These are phyloP conservation scores for Staurois parvus DNA, from an alignment of 2,797 vertebrate species.

Conservation along the genomic window DNA sequence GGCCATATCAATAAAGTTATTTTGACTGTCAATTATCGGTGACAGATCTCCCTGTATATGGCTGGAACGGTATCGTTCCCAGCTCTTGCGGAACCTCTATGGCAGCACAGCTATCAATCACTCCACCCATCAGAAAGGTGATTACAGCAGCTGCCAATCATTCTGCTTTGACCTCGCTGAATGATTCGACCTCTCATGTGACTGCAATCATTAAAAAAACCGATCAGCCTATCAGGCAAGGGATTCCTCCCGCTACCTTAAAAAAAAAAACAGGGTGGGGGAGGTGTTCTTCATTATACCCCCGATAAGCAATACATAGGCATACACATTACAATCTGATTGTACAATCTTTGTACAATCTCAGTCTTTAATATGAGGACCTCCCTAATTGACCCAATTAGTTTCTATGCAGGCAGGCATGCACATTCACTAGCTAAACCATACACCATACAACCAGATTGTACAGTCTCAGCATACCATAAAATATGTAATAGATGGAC, in stretches of 20 bases:
- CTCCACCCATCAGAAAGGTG: not conserved
- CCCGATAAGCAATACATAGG: no score
- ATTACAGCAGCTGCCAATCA: constrained; percentile 22
- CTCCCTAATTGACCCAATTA: no score
- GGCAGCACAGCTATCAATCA: not conserved
- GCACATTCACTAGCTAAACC: no score
- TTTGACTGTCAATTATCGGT: not conserved
- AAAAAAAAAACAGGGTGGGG: not conserved
- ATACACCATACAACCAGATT: no score
- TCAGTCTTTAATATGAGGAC: no score
- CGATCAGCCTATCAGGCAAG: constrained; percentile 1
- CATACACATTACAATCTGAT: no score
- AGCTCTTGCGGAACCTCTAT: constrained; percentile 33
- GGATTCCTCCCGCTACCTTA: not conserved
- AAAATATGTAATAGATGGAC: no score
- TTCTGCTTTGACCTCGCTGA: constrained; percentile 15
- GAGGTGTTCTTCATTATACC: not conserved
- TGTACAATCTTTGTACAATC: no score
- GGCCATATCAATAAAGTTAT: not conserved
- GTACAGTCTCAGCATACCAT: no score
- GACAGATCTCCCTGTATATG: not conserved
- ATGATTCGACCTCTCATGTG: constrained; percentile 16
- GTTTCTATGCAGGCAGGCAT: no score
- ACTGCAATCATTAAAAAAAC: constrained; percentile 19
- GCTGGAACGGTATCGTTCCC: not conserved